Conservation (phyloP, 1,140 invertebrate genomes). For the Drosophila willistoni region DNA sequence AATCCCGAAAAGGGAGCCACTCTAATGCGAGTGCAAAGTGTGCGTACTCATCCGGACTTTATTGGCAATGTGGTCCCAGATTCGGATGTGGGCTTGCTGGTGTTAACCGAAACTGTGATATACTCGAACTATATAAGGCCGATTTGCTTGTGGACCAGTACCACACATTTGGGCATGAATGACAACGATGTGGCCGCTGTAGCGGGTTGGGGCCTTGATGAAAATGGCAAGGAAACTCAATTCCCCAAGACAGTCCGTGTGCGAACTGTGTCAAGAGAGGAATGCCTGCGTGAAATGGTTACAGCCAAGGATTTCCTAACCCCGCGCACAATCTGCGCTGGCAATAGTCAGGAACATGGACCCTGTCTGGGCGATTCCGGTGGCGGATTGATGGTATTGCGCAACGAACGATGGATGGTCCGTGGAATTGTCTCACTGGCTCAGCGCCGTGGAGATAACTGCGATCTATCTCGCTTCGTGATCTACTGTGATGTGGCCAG, state of each 20-base stretch:
- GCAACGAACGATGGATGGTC: conserved; percentile 57
- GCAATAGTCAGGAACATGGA: conserved; percentile 57
- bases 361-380: conserved; percentile 71
- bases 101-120: conserved; percentile 44
- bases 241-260: conserved; percentile 47
- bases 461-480: conserved; percentile 66
- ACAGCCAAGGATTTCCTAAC: conserved; percentile 59
- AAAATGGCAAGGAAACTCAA: conserved; percentile 35
- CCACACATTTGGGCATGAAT: conserved; percentile 19
- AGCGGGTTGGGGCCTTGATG: conserved; percentile 73
- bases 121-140: conserved; percentile 61
- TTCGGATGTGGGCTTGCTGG: conserved; percentile 67
- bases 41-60: conserved; percentile 66
- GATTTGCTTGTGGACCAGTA: conserved; percentile 69
- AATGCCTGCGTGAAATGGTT: conserved; percentile 51
- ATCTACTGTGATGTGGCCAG: conserved; percentile 70
- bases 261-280: conserved; percentile 47
- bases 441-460: conserved; percentile 35
- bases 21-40: conserved; percentile 33
- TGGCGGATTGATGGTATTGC: conserved; percentile 59
- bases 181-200: conserved; percentile 51
- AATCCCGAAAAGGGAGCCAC: conserved; percentile 53
- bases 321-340: conserved; percentile 70
- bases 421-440: conserved; percentile 66
- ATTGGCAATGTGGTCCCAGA: conserved; percentile 55